Base-by-base conservation (phyloP, 2,888 invertebrate species). In the Laothoe populi region DNA sequence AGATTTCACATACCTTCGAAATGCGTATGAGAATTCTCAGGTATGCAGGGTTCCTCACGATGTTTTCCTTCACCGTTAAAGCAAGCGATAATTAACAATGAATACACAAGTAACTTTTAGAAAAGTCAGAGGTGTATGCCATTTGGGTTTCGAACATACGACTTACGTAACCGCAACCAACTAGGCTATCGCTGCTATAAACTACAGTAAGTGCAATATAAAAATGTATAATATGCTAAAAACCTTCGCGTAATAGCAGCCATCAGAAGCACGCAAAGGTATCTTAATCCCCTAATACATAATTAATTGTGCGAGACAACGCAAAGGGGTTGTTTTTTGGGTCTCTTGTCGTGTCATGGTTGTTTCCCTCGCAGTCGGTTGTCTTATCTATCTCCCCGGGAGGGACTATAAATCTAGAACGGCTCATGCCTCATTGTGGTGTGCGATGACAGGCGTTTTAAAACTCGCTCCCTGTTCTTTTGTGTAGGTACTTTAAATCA, bases 301-400 rank as follows among this genome's bases (percentile, higher is more conserved):
- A 53, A 53, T 53, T 61, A 61, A 53, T 53, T 42, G 26, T 42
- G 24, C 42, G 49, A 53, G 40, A 48, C n/a, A 59, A 59, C 49
- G 53, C 38, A 21, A 61, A 61, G 53, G 42, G 42, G 53, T 42
- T 53, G 42, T 42, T n/a, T 31, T 35, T 49, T 24, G 60, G 48
- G 16, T 58, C 23, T 11, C 48, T 48, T 57, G 45, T 62, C 13
- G 23, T 48, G 48, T 24, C 31, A 58, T 46, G 62, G 40, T 11
- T 21, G 58, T 38, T 38, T 48, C 24, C 58, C 40, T 11, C 23
- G 23, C 57, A 42, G 44, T n/a, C 16, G 49, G 49, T 21, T 38
- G 60, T 60, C 59, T 63, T 49, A 16, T 40, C 49, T 63, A 59
- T 59, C 59, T 59, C 1, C 49, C 57, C 26, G 26, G 46, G 38